These are phyloP conservation scores for Venustaconcha ellipsiformis DNA, from an alignment of 1,140 invertebrate species.

Conservation along the genomic window DNA sequence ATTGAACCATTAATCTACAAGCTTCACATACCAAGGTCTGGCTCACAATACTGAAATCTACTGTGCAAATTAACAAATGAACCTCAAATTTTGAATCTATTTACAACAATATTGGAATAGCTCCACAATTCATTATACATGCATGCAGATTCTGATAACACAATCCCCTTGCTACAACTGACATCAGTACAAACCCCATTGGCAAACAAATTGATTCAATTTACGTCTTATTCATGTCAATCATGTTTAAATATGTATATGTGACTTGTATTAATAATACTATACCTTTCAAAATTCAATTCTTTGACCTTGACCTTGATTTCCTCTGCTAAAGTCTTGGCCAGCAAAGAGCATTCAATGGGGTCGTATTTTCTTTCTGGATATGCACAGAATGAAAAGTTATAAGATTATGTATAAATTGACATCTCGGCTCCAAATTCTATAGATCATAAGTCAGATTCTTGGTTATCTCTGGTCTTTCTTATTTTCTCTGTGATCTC, in stretches of 20 bases:
- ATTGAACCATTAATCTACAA: no score
- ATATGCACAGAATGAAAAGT: neutral
- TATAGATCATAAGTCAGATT: no score
- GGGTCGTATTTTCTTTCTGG: slow-evolving; percentile 52
- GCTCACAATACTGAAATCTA: no score
- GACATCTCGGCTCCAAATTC: no score
- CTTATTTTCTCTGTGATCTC: no score
- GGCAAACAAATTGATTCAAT: neutral
- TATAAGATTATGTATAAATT: no score
- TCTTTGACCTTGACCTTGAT: slow-evolving; percentile 49
- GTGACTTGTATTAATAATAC: neutral
- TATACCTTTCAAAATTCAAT: slow-evolving; percentile 50
- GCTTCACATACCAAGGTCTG: no score
- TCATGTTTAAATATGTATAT: neutral
- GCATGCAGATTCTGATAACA: neutral
- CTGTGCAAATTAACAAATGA: no score
- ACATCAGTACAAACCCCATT: neutral
- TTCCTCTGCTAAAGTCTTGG: slow-evolving; percentile 48
- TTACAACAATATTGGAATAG: neutral
- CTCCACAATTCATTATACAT: neutral
- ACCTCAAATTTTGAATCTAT: no score
- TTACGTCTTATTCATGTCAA: neutral
- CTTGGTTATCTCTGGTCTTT: no score
- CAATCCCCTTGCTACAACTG: neutral
- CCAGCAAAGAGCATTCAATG: slow-evolving; percentile 42